These are phyloP conservation scores for Phytoseiulus persimilis DNA, from an alignment of 2,888 invertebrate species.

Conservation along the genomic window DNA sequence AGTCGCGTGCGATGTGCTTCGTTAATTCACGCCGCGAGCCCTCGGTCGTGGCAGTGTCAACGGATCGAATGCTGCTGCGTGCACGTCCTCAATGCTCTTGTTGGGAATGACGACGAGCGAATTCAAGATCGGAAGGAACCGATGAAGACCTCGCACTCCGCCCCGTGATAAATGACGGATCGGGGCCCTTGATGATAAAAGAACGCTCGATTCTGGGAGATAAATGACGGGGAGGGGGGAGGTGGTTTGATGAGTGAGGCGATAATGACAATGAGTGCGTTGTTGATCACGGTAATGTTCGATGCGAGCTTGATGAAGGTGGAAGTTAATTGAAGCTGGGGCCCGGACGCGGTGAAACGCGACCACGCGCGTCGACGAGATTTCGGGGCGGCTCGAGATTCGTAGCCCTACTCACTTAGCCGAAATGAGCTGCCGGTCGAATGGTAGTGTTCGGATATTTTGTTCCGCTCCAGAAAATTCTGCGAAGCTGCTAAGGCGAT, in stretches of 20 bases:
- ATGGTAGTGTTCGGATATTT: too few species aligned
- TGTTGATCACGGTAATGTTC: background rate
- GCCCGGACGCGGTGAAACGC: background rate
- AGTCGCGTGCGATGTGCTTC: too few species aligned
- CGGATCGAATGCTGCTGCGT: too few species aligned
- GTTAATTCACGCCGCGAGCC: too few species aligned
- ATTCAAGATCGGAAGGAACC: too few species aligned
- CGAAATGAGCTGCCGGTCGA: background rate
- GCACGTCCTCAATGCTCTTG: too few species aligned
- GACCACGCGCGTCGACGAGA: background rate
- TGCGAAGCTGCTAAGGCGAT: background rate
- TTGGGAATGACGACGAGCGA: too few species aligned
- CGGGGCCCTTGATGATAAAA: background rate
- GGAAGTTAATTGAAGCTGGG: background rate
- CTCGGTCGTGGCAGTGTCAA: too few species aligned
- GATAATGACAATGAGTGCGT: background rate
- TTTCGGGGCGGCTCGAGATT: too few species aligned
- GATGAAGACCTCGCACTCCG: background rate
- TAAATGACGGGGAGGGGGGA: background rate
- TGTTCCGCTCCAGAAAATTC: background rate
- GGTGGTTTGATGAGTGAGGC: background rate
- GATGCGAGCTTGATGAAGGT: background rate
- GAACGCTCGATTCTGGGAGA: background rate
- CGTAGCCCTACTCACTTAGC: too few species aligned
- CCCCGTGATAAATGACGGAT: background rate